phyloP scores from a whole-genome alignment of 2,113 vertebrate species.

The Trinectes maculatus region DNA sequence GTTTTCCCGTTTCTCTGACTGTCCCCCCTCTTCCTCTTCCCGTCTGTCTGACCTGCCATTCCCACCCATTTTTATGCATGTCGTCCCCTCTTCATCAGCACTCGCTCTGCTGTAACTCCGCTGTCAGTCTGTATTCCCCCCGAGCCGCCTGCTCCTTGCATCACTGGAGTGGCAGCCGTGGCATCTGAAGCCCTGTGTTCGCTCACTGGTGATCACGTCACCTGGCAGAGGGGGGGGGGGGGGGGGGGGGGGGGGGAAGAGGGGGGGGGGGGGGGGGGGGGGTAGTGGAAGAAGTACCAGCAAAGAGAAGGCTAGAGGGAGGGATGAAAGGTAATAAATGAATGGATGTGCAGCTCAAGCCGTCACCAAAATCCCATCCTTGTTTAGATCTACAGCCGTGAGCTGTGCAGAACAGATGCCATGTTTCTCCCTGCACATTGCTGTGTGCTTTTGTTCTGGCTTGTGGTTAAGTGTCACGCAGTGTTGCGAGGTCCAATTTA shows the following conservation, averaged over 20 bases:
- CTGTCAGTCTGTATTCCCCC: constrained; percentile 51
- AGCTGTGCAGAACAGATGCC: constrained; percentile 54
- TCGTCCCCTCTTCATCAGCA: constrained; percentile 33
- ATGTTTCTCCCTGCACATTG: constrained; percentile 50
- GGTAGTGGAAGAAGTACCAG: constrained; percentile 14
- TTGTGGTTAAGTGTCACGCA: constrained; percentile 53
- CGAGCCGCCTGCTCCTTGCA: constrained; percentile 28
- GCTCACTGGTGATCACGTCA: constrained; percentile 20
- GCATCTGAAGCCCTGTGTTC: constrained; percentile 26
- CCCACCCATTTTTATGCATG: constrained; percentile 30
- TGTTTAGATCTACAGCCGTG: constrained; percentile 50
- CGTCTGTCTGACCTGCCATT: constrained; percentile 31
- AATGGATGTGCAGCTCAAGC: constrained; percentile 4
- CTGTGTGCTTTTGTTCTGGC: constrained; percentile 58
- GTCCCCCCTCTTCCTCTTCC: constrained; percentile 31
- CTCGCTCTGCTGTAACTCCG: constrained; percentile 45
- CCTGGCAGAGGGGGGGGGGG: constrained; percentile 16
- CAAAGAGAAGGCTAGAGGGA: background rate
- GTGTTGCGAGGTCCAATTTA: constrained; percentile 31
- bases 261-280: no score
- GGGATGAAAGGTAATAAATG: background rate
- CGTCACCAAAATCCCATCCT: constrained; percentile 20
- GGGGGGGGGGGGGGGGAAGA: no score
- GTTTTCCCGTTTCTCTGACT: constrained; percentile 48
- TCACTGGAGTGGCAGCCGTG: constrained; percentile 40